A percentile compares a stretch with the other conserved stretches of the same genome.
Conservation (phyloP, 1,140 invertebrate genomes). For the Ceratina australensis region DNA sequence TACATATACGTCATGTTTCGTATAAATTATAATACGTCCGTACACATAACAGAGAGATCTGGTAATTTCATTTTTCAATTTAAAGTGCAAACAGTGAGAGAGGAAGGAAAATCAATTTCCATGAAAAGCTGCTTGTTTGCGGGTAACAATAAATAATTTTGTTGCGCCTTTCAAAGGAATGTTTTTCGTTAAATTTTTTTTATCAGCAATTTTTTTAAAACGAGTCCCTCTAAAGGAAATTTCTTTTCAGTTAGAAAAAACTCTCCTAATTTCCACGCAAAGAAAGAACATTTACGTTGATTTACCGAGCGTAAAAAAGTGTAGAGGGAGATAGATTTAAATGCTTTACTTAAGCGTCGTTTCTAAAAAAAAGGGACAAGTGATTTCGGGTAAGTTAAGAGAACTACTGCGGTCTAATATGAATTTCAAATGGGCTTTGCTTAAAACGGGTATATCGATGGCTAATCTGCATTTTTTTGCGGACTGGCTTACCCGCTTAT, state of each 20-base stretch:
- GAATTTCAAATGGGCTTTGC: conserved; percentile 3
- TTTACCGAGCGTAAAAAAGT: not conserved
- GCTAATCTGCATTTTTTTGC: conserved; percentile 1
- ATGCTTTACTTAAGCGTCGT: not conserved
- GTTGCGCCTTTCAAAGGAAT: no score
- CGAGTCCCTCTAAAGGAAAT: no score
- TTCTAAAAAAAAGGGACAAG: not conserved
- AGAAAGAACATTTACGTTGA: no score
- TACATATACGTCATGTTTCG: no score
- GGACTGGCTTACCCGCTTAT: not conserved
- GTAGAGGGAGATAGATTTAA: not conserved
- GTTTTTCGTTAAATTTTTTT: no score
- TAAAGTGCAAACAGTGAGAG: not conserved
- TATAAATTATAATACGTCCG: no score
- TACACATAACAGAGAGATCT: no score
- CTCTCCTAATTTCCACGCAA: no score
- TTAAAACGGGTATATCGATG: not conserved
- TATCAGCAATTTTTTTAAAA: no score
- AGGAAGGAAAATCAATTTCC: no score
- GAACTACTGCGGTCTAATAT: not conserved
- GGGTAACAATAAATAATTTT: no score
- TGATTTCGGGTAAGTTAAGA: not conserved
- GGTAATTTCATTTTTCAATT: not conserved
- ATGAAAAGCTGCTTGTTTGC: not conserved
- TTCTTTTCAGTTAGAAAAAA: no score